These are phyloP conservation scores for Mercenaria mercenaria DNA, from an alignment of 1,140 invertebrate species.

Conservation along the genomic window DNA sequence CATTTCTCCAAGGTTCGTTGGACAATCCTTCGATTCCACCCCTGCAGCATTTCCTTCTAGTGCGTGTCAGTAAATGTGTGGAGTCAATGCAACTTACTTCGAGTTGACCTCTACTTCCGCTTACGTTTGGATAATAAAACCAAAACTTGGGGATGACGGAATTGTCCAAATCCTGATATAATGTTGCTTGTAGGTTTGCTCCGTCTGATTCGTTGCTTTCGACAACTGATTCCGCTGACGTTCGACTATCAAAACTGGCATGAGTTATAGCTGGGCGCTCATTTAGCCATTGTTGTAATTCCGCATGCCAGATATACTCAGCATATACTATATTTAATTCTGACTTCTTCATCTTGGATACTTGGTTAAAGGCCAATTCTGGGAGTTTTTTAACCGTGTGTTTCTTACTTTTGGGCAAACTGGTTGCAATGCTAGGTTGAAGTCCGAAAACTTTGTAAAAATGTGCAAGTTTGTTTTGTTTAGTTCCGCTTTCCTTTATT, in stretches of 20 bases:
- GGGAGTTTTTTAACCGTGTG: background rate
- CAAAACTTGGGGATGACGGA: no score
- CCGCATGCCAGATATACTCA: background rate
- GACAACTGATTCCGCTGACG: no score
- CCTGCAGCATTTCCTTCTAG: conserved; percentile 36
- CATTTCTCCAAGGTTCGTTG: conserved; percentile 53
- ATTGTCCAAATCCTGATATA: no score
- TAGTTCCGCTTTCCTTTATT: background rate
- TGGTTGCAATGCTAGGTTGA: background rate
- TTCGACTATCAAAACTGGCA: no score
- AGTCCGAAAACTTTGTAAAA: background rate
- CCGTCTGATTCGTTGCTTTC: background rate
- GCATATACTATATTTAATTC: background rate
- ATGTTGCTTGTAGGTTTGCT: no score
- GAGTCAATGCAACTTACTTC: conserved; percentile 63
- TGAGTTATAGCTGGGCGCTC: no score
- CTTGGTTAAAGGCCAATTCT: background rate
- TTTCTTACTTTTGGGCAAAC: background rate
- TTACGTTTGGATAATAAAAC: conserved; percentile 17
- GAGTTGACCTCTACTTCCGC: conserved; percentile 8
- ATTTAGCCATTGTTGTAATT: background rate
- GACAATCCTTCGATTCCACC: conserved; percentile 58
- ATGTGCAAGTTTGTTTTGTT: background rate
- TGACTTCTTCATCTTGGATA: background rate
- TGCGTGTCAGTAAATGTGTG: conserved; percentile 53